A percentile compares a stretch with the other conserved stretches of the same genome.
Conservation (phyloP, 2,797 vertebrate genomes). For the Passerculus sandwichensis region DNA sequence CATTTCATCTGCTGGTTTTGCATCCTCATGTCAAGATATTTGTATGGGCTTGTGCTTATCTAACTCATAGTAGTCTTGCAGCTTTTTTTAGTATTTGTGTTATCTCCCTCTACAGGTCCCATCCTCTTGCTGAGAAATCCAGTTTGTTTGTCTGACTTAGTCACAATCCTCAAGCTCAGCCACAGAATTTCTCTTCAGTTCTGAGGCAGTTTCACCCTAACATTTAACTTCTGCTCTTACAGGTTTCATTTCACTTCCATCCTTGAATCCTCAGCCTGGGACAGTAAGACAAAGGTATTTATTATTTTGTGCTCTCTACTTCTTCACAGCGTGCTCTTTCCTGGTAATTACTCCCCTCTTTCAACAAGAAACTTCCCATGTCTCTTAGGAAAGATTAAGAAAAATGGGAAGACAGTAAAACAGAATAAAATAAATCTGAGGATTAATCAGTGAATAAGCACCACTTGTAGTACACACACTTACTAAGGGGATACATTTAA, state of each 20-base stretch:
- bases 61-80: background rate
- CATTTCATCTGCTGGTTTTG: background rate
- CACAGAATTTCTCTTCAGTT: background rate
- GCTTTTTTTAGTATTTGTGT: constrained; percentile 3
- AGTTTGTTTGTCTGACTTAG: background rate
- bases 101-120: background rate
- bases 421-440: background rate
- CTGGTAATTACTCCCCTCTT: background rate
- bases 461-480: background rate
- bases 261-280: background rate
- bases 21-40: background rate
- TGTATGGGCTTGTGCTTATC: background rate
- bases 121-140: background rate
- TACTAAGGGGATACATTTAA: background rate
- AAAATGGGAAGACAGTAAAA: background rate
- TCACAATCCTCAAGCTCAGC: background rate
- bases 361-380: background rate
- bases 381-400: background rate
- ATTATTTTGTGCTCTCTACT: background rate
- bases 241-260: background rate
- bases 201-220: background rate
- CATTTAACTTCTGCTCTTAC: background rate
- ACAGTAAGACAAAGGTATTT: background rate
- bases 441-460: background rate
- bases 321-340: background rate